Percentiles rank a stretch among this genome's conserved stretches.
phyloP scores from a whole-genome alignment of 2,113 vertebrate species.

The Pterophyllum scalare region DNA sequence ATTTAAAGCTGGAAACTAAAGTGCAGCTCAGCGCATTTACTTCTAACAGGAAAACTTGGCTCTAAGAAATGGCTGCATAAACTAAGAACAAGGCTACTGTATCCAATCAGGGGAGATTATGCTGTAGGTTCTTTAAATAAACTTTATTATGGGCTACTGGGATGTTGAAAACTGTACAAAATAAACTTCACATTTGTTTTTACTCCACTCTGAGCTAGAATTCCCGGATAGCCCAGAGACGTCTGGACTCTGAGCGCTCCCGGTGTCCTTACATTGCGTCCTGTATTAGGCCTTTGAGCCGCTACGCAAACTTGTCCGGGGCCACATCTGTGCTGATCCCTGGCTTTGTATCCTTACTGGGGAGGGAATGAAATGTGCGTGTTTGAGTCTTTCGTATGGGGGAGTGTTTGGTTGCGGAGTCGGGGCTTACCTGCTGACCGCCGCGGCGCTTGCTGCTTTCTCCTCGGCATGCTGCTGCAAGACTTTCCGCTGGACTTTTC shows the following conservation, averaged over 20 bases:
- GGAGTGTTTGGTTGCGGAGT: constrained; percentile 34
- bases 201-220: neutral
- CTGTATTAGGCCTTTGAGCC: neutral
- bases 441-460: constrained; percentile 96
- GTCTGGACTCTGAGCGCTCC: neutral
- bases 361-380: neutral
- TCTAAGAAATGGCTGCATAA: constrained; percentile 17
- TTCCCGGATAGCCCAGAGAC: neutral
- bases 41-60: constrained; percentile 32
- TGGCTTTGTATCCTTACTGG: neutral
- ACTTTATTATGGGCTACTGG: neutral
- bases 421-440: constrained; percentile 91
- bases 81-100: constrained; percentile 19
- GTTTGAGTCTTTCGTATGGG: neutral
- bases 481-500: constrained; percentile 89
- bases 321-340: neutral
- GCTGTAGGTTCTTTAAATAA: constrained; percentile 12
- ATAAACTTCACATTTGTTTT: constrained; percentile 4
- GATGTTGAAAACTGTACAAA: neutral
- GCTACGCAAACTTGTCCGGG: constrained; percentile 25
- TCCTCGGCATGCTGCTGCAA: constrained; percentile 93
- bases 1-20: constrained; percentile 41
- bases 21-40: constrained; percentile 33
- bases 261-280: neutral
- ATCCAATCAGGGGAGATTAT: constrained; percentile 20